These are phyloP conservation scores for Fundulus diaphanus DNA, from an alignment of 2,797 vertebrate genomes.

Conservation along the genomic window DNA sequence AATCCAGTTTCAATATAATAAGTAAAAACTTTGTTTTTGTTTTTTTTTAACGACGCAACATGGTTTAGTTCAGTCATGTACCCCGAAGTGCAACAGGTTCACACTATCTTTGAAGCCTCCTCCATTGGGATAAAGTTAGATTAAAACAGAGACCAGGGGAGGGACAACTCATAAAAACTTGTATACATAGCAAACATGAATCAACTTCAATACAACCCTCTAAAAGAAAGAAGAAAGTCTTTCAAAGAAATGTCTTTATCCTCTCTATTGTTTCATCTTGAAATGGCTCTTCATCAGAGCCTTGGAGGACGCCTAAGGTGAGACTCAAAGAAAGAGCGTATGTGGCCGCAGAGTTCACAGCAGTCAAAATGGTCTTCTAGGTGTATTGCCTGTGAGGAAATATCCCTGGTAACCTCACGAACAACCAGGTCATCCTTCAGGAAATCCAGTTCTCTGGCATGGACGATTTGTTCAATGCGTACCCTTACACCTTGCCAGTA, in stretches of 20 bases:
- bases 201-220: slow-evolving; percentile 75
- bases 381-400: slow-evolving; percentile 40
- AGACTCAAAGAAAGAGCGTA: slow-evolving; percentile 56
- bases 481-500: slow-evolving; percentile 70
- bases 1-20: slow-evolving; percentile 59
- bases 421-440: slow-evolving; percentile 66
- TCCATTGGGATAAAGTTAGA: slow-evolving; percentile 76
- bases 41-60: slow-evolving; percentile 53
- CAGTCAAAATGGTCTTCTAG: slow-evolving; percentile 21
- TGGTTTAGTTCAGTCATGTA: slow-evolving; percentile 69
- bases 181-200: slow-evolving; percentile 77
- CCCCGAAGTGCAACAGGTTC: slow-evolving; percentile 74
- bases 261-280: slow-evolving; percentile 74
- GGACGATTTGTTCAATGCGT: slow-evolving; percentile 60
- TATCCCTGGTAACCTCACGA: slow-evolving; percentile 63
- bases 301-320: slow-evolving; percentile 44
- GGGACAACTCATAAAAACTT: slow-evolving; percentile 72
- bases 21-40: slow-evolving; percentile 38
- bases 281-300: slow-evolving; percentile 48
- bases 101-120: slow-evolving; percentile 77
- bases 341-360: slow-evolving; percentile 24
- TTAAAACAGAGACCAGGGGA: slow-evolving; percentile 75
- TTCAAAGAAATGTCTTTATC: slow-evolving; percentile 75
- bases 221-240: slow-evolving; percentile 68
- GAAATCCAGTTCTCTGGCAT: slow-evolving; percentile 76